Percentiles rank a stretch among this genome's conserved stretches.
These are phyloP conservation scores for Drosophila putrida DNA, from an alignment of 2,888 invertebrate genomes.

Conservation along the genomic window DNA sequence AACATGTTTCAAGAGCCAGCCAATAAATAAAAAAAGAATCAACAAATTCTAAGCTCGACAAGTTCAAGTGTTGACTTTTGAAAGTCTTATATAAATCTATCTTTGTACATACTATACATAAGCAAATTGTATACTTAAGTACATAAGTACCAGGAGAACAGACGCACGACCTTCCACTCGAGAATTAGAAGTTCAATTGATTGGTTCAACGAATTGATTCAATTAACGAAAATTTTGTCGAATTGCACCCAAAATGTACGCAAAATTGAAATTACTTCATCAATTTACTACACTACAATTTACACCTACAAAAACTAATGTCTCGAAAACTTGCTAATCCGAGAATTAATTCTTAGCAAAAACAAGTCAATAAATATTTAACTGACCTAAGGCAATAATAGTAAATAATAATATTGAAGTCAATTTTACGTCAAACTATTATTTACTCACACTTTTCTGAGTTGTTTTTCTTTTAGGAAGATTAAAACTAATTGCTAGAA, in stretches of 20 bases:
- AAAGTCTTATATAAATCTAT: no score
- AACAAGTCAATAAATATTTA: neutral
- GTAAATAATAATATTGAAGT: neutral
- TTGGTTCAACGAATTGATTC: conserved; percentile 20
- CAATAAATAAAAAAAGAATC: neutral
- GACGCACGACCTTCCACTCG: neutral
- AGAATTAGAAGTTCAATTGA: conserved; percentile 6
- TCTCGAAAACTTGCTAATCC: no score
- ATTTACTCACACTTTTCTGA: neutral
- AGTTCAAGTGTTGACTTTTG: no score
- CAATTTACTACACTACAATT: no score
- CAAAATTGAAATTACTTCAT: neutral
- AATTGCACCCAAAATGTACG: conserved; percentile 13
- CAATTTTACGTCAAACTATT: neutral
- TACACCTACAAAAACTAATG: neutral
- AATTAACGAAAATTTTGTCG: conserved; percentile 11
- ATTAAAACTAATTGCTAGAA: neutral
- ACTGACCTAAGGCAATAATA: conserved; percentile 5
- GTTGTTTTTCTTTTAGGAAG: neutral
- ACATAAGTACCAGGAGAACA: neutral
- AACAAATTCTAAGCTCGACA: no score
- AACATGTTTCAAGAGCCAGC: neutral
- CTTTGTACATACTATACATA: no score
- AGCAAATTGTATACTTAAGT: neutral
- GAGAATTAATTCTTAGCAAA: neutral